Base-by-base conservation (phyloP, 2,113 vertebrate genomes). In the Esox niger region DNA sequence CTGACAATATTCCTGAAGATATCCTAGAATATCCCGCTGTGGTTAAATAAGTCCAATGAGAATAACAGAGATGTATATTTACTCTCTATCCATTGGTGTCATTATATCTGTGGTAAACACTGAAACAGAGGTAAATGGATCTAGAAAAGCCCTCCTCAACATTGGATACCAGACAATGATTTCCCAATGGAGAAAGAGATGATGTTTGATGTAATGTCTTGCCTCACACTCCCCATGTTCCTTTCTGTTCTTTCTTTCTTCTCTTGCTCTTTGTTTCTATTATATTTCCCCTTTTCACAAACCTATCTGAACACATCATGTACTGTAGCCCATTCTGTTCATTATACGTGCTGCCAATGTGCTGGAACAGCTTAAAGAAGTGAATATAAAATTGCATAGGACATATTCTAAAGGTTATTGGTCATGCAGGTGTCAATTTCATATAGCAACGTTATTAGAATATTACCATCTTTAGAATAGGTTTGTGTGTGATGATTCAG, bases 141-240 rank as follows among this genome's bases (percentile, higher is more conserved):
- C 13, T 70, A 68, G 21, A 54, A 70, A 30, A 33, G n/a, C 33
- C 25, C 2, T 6, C 31, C 35, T 49, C 43, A 64, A 46, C 61
- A 17, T 31, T 27, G 33, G 61, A 65, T 74, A 27, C 49, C 46
- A 74, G 73, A 71, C 6, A 32, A 30, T 83, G 78, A 86, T 84
- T 89, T 86, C 84, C 80, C 82, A 27, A 60, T 29, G 65, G 84
- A 77, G 70, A 77, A 65, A 59, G 68, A 62, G 46, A 77, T 31
- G 43, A 71, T 3, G 8, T 66, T 70, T 66, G 61, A 66, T 20
- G 38, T 70, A 64, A 82, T 68, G 63, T 69, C 52, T 10, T 17
- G 10, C 20, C 20, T 46, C 35, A 46, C 55, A 43, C 32, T 33
- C 52, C 26, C 32, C 29, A 31, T 13, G 30, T 21, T 11, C n/a